phyloP scores from a whole-genome alignment of 2,113 vertebrate species.

The Xiphophorus maculatus region DNA sequence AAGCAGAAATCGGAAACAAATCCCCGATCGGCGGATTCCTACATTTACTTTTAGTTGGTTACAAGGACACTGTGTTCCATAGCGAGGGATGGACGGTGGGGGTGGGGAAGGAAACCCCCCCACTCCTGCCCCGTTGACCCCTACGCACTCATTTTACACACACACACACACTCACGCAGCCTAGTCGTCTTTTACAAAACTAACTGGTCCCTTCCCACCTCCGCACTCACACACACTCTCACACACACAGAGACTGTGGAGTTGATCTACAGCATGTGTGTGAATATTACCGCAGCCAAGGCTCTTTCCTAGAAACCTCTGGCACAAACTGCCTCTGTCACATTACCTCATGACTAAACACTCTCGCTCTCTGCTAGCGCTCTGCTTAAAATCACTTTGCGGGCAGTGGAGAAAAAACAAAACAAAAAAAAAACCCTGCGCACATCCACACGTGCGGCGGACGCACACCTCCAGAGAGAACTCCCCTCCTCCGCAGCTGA shows the following conservation, averaged over 20 bases:
- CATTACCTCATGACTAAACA: slow-evolving; percentile 74
- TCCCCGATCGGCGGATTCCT: too few species aligned
- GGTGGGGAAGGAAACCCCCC: slow-evolving; percentile 51
- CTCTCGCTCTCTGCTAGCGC: slow-evolving; percentile 61
- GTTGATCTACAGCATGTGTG: slow-evolving; percentile 72
- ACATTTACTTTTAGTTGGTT: slow-evolving; percentile 10
- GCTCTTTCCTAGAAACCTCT: slow-evolving; percentile 78
- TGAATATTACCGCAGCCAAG: slow-evolving; percentile 66
- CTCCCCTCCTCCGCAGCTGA: slow-evolving; percentile 9
- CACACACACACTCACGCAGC: not conserved
- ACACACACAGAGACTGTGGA: slow-evolving; percentile 23
- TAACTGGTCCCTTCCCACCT: slow-evolving; percentile 27
- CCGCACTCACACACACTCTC: slow-evolving; percentile 6
- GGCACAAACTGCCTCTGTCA: slow-evolving; percentile 69
- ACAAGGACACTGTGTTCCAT: slow-evolving; percentile 63
- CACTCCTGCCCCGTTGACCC: slow-evolving; percentile 18
- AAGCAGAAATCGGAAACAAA: too few species aligned
- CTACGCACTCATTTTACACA: slow-evolving; percentile 1
- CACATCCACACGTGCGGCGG: slow-evolving; percentile 26
- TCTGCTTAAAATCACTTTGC: slow-evolving; percentile 60
- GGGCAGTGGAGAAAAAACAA: slow-evolving; percentile 10
- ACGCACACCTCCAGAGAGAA: slow-evolving; percentile 40
- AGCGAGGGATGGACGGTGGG: slow-evolving; percentile 40
- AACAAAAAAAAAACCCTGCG: not conserved
- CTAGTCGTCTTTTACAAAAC: slow-evolving; percentile 5